Evolutionary conservation across 2,888 invertebrate genomes (phyloP).

Genomic region (Cyrtodaria siliqua): DNA sequence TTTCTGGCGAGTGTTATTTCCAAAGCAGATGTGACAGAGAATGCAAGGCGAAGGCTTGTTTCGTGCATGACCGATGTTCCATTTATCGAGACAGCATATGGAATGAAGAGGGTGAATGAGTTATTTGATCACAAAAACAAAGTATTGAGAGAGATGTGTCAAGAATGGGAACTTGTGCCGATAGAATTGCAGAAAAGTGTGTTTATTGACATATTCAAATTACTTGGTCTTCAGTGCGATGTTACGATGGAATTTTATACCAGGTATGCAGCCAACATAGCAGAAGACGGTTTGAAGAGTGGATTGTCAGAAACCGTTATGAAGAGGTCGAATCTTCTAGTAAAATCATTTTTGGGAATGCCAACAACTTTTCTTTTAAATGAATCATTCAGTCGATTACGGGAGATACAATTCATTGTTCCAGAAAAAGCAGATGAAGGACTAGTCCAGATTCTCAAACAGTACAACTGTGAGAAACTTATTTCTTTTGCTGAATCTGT

Average conservation of each 20-base stretch:
- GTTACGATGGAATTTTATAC: slow-evolving; percentile 30
- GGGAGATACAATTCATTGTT: too few species aligned
- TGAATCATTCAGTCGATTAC: slow-evolving; percentile 11
- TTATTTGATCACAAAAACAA: not conserved
- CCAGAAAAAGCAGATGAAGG: too few species aligned
- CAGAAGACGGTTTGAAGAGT: slow-evolving; percentile 7
- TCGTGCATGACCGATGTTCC: not conserved
- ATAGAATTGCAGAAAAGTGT: too few species aligned
- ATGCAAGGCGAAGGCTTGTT: not conserved
- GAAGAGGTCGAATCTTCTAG: slow-evolving; percentile 31
- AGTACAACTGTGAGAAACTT: too few species aligned
- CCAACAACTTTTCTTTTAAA: not conserved
- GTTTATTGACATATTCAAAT: too few species aligned
- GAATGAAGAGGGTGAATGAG: not conserved
- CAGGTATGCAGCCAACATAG: slow-evolving; percentile 35
- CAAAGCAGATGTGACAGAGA: slow-evolving; percentile 14
- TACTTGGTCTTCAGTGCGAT: slow-evolving; percentile 19
- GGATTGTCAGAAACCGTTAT: slow-evolving; percentile 17
- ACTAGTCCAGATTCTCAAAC: too few species aligned
- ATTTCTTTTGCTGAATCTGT: too few species aligned
- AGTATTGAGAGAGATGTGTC: too few species aligned
- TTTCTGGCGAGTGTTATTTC: slow-evolving; percentile 40
- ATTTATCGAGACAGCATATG: not conserved
- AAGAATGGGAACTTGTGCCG: too few species aligned
- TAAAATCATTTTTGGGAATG: slow-evolving; percentile 14